Conservation (phyloP, 2,888 invertebrate species). For the Oligia strigilis region DNA sequence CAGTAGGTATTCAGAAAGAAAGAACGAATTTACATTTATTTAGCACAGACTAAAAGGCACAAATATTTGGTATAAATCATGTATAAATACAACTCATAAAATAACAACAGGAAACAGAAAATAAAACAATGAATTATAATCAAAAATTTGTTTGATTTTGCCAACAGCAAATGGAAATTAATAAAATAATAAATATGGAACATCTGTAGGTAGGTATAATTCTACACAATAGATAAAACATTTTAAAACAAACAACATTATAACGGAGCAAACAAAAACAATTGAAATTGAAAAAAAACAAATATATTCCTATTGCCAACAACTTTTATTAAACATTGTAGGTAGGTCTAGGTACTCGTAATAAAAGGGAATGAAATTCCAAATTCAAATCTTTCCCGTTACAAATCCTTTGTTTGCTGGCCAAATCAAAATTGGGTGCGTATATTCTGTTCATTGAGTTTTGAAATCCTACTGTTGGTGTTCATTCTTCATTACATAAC, state of each 20-base stretch:
- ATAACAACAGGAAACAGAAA: neutral
- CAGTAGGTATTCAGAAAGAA: neutral
- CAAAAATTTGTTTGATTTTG: neutral
- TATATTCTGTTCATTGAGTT: conserved; percentile 12
- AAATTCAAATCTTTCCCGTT: conserved; percentile 49
- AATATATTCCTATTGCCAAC: conserved; percentile 12
- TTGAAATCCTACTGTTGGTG: neutral
- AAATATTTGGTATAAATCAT: neutral
- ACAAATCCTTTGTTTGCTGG: conserved; percentile 34
- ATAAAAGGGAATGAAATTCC: conserved; percentile 34
- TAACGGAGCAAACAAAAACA: conserved; percentile 12
- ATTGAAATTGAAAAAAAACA: conserved; percentile 27
- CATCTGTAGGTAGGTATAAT: neutral
- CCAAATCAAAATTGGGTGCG: conserved; percentile 42
- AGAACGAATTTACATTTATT: no score
- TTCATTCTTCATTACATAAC: neutral
- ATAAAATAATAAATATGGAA: neutral
- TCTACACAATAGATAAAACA: neutral
- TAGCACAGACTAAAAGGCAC: no score
- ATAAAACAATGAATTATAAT: neutral
- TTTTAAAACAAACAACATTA: neutral
- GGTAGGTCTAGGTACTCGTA: neutral
- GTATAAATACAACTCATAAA: neutral
- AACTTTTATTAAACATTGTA: conserved; percentile 28
- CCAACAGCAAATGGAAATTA: neutral